Evolutionary conservation across 2,797 vertebrate genomes (phyloP).

Genomic region (Smutsia temminckii): DNA sequence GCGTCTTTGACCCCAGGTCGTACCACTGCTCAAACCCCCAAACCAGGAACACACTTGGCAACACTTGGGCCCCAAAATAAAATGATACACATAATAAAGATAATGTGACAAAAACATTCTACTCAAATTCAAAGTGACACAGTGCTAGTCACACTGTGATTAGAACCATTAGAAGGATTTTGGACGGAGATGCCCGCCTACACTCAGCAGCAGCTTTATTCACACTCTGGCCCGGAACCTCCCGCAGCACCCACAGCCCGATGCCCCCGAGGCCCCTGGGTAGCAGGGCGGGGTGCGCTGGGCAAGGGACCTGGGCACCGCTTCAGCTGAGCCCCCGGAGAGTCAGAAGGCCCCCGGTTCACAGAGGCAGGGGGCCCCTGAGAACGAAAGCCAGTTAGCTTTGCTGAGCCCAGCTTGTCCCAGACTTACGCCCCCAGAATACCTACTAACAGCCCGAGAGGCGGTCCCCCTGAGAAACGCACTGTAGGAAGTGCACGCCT

Average conservation of each 20-base stretch:
- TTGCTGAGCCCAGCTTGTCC: not conserved
- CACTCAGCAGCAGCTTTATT: not conserved
- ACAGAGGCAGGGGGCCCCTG: not conserved
- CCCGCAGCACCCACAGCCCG: not conserved
- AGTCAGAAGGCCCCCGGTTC: no score
- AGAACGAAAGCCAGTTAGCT: no score
- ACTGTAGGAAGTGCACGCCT: not conserved
- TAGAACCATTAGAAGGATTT: not conserved
- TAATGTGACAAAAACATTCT: not conserved
- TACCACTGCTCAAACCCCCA: not conserved
- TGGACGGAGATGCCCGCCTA: not conserved
- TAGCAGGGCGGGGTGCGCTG: not conserved
- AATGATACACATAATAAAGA: not conserved
- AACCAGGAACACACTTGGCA: not conserved
- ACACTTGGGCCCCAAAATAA: not conserved
- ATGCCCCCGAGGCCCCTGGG: not conserved
- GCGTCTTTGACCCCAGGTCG: not conserved
- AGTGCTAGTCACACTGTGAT: not conserved
- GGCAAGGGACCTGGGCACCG: not conserved
- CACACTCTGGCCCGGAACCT: not conserved
- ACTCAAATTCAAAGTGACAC: not conserved
- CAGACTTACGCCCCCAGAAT: not conserved
- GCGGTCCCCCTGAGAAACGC: not conserved
- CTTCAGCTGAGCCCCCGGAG: not conserved
- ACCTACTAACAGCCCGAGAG: not conserved